Conservation (phyloP, 2,113 vertebrate genomes). For the Myiozetetes cayanensis region DNA sequence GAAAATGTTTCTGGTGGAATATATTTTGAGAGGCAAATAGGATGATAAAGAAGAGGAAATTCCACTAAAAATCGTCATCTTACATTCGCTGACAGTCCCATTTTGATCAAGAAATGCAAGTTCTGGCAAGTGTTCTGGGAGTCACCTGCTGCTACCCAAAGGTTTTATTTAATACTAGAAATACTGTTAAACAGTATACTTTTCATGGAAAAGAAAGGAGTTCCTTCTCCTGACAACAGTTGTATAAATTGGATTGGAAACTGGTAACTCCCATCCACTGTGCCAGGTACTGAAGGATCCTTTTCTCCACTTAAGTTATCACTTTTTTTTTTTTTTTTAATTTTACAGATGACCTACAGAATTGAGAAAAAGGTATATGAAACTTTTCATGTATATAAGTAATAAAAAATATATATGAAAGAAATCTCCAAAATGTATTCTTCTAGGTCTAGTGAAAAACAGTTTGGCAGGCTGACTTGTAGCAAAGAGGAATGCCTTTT, state of each 20-base stretch:
- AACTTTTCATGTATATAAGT: background rate
- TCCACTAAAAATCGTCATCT: background rate
- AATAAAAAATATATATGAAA: background rate
- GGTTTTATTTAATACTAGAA: background rate
- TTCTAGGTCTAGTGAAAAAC: background rate
- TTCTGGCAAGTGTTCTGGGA: background rate
- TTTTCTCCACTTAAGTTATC: background rate
- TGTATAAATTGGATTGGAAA: background rate
- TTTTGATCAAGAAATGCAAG: background rate
- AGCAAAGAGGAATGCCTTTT: background rate
- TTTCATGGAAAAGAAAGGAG: background rate
- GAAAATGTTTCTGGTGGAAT: constrained; percentile 14
- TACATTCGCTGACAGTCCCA: background rate
- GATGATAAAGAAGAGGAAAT: constrained; percentile 24
- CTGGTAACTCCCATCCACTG: background rate
- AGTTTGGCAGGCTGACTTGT: background rate
- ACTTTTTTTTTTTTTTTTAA: background rate
- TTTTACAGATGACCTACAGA: background rate
- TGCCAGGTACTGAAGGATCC: background rate
- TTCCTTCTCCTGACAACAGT: background rate
- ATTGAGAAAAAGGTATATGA: background rate
- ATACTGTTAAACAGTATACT: background rate
- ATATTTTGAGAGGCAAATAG: constrained; percentile 15
- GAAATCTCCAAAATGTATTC: background rate
- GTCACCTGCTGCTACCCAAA: background rate